Evolutionary conservation across 2,113 vertebrate species (phyloP).

Genomic region (Notechis scutatus): DNA sequence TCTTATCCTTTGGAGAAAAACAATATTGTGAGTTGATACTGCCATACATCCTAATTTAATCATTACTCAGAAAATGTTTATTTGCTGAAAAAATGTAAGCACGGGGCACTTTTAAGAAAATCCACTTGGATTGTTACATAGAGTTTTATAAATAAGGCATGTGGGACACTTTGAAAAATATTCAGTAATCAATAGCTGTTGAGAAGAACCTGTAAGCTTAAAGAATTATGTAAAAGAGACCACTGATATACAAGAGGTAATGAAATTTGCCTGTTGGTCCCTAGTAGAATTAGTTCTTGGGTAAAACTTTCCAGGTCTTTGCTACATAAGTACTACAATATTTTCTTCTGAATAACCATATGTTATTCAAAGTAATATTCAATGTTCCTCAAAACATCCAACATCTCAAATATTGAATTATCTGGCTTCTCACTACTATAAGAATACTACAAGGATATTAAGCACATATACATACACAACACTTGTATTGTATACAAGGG

Average conservation of each 20-base stretch:
- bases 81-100: conserved; percentile 29
- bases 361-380: background rate
- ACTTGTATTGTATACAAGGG: background rate
- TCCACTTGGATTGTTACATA: background rate
- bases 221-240: background rate
- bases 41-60: conserved; percentile 57
- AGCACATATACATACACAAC: background rate
- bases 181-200: background rate
- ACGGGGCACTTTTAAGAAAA: conserved; percentile 32
- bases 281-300: background rate
- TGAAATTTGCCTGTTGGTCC: background rate
- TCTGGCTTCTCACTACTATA: background rate
- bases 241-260: background rate
- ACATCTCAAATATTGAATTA: background rate
- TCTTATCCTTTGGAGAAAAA: conserved; percentile 39
- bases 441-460: background rate
- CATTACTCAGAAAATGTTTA: conserved; percentile 42
- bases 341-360: background rate
- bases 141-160: conserved; percentile 28
- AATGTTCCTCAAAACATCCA: background rate
- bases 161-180: background rate
- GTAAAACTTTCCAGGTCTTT: background rate
- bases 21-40: conserved; percentile 27
- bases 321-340: background rate
- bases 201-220: background rate